Conservation (phyloP, 2,888 invertebrate species). For the Andrena dorsata region DNA sequence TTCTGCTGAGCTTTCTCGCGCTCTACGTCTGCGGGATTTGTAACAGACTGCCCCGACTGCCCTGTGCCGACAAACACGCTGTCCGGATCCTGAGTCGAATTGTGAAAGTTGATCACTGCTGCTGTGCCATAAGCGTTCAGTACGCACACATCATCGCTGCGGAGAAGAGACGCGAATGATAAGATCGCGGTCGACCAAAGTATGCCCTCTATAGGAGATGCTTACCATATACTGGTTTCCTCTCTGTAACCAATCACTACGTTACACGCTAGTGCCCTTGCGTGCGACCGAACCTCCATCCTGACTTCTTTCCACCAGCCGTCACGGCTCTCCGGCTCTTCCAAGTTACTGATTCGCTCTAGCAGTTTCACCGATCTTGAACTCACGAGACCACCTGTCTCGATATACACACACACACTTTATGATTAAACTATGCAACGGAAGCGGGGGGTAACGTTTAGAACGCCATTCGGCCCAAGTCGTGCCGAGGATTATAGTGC, state of each 20-base stretch:
- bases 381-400: constrained; percentile 91
- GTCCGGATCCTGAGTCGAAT: constrained; percentile 83
- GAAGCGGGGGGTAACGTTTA: not conserved
- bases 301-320: constrained; percentile 99
- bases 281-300: constrained; percentile 97
- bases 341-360: constrained; percentile 92
- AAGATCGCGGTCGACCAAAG: not conserved
- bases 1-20: constrained; percentile 82
- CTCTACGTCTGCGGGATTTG: constrained; percentile 86
- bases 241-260: constrained; percentile 98
- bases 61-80: constrained; percentile 70
- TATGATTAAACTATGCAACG: constrained; percentile 16
- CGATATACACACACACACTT: constrained; percentile 27
- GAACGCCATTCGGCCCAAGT: not conserved
- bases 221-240: constrained; percentile 95
- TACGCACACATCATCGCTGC: constrained; percentile 97
- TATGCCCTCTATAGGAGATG: not conserved
- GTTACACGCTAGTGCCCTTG: constrained; percentile 95
- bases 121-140: constrained; percentile 97
- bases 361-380: constrained; percentile 94
- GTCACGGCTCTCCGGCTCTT: constrained; percentile 96
- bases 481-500: constrained; percentile 84
- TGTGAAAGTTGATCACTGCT: constrained; percentile 90
- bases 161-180: not conserved
- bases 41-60: constrained; percentile 82